phyloP scores from a whole-genome alignment of 1,140 invertebrate species.

The Brachionus rubens region DNA sequence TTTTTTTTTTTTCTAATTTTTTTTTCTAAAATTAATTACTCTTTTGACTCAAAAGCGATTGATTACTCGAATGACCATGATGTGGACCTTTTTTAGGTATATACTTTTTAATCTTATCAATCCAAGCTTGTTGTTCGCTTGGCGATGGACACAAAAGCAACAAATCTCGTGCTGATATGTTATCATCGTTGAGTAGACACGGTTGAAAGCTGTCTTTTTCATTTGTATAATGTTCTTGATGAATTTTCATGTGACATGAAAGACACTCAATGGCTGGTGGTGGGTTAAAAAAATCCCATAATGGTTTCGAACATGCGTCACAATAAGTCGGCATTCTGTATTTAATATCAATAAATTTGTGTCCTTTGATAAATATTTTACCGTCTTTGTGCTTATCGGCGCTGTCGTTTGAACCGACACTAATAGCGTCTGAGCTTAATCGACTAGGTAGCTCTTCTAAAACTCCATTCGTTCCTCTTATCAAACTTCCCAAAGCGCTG shows the following conservation, averaged over 20 bases:
- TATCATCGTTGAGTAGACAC: conserved; percentile 61
- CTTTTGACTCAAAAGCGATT: conserved; percentile 17
- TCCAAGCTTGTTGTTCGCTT: conserved; percentile 88
- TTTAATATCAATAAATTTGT: conserved; percentile 90
- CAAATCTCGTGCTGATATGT: conserved; percentile 84
- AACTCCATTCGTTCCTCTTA: not conserved
- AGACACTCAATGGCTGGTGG: conserved; percentile 92
- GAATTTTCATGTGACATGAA: conserved; percentile 89
- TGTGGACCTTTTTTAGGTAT: conserved; percentile 61
- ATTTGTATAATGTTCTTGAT: conserved; percentile 78
- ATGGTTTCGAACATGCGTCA: conserved; percentile 90
- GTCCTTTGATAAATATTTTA: conserved; percentile 63
- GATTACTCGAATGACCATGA: conserved; percentile 27
- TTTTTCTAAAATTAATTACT: not conserved
- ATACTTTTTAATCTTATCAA: conserved; percentile 79
- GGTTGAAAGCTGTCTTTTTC: conserved; percentile 45
- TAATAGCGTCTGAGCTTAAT: conserved; percentile 24
- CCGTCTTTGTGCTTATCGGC: conserved; percentile 43
- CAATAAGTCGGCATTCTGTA: conserved; percentile 97
- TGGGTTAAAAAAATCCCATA: conserved; percentile 94
- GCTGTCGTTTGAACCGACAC: conserved; percentile 44
- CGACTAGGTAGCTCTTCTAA: conserved; percentile 16
- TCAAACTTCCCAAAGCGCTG: not conserved
- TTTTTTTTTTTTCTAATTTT: no score
- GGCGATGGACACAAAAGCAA: conserved; percentile 76